Base-by-base conservation (phyloP, 2,113 vertebrate species). In the Tupaia tana region DNA sequence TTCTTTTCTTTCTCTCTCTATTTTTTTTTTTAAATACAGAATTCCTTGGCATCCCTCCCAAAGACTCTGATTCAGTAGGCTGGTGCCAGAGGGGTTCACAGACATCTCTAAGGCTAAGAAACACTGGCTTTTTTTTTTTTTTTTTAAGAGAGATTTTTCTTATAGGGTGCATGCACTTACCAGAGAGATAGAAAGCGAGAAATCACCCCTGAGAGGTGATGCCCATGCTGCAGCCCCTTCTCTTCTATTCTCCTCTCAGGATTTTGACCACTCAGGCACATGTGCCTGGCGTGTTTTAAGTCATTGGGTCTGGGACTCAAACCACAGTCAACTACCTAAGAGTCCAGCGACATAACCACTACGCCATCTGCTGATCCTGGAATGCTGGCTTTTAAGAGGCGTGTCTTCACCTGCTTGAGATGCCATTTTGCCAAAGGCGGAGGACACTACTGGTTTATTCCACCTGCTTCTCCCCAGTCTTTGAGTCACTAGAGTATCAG, bases 401-500 rank as follows among this genome's bases (percentile, higher is more conserved):
- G 25, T 56, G 27, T 59, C 54, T 80, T 93, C 52, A 18, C 66
- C 63, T 91, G 79, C 31, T 67, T 20, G 31, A 81, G 66, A 66
- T 67, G 86, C 58, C 64, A 64, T 86, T 93, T 93, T 85, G 31
- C 31, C 56, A 54, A 91, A 67, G n/a, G 61, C 43, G 73, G 86
- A 84, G 83, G 34, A 34, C 7, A 6, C 56, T 67, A 18, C 82
- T 92, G 78, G 52, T 81, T 6, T 88, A 59, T 80, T 86, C 43
- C 25, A 77, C 63, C 54, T 73, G 29, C 56, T 77, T 81, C 69
- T 89, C 4, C 31, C 89, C 63, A 77, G 0, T 63, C 83, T 61
- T 16, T 87, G 85, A 79, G 7, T 87, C 63, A 64, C 63, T 71
- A n/a, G 34, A 86, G 86, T 89, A 94, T 95, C 91, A 93, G 7